phyloP scores from a whole-genome alignment of 2,113 vertebrate genomes.

The Theropithecus gelada region DNA sequence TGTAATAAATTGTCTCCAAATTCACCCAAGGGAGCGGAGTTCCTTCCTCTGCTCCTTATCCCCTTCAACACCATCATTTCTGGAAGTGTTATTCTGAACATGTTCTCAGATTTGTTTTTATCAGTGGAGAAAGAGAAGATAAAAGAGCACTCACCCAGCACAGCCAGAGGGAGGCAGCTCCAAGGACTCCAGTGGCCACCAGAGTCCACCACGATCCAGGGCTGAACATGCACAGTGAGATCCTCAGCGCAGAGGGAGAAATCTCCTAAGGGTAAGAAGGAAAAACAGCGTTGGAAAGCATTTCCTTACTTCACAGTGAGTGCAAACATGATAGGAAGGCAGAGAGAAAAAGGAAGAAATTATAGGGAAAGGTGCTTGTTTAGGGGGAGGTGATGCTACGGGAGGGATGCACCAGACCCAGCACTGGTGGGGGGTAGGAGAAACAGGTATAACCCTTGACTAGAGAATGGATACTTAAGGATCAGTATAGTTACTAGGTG shows the following conservation, averaged over 20 bases:
- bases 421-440: neutral
- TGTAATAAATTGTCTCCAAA: neutral
- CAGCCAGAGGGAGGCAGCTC: neutral
- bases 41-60: neutral
- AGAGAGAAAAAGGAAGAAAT: neutral
- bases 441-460: neutral
- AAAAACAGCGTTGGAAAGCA: neutral
- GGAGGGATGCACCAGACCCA: neutral
- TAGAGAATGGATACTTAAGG: neutral
- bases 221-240: neutral
- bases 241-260: neutral
- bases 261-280: neutral
- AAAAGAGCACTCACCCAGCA: neutral
- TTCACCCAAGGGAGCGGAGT: neutral
- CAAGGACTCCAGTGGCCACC: neutral
- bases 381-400: neutral
- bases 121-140: neutral
- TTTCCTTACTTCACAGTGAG: neutral
- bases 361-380: neutral
- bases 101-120: neutral
- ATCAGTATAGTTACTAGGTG: neutral
- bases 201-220: neutral
- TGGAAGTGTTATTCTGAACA: neutral
- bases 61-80: neutral
- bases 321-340: neutral